Base-by-base conservation (phyloP, 2,113 vertebrate species). In the Gavialis gangeticus region DNA sequence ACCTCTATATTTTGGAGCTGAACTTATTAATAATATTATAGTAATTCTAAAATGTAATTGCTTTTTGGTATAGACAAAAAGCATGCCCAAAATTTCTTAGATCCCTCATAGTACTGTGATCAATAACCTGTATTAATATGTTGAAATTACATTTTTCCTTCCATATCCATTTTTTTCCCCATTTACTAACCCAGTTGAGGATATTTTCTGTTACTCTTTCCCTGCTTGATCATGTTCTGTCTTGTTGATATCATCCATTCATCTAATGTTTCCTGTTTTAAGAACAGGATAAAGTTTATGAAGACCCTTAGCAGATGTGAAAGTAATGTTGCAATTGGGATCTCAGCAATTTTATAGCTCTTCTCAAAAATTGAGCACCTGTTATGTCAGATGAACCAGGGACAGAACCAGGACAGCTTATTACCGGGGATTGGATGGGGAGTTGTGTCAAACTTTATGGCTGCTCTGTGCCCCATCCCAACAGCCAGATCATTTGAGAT, bases 191-290 rank as follows among this genome's bases (percentile, higher is more conserved):
- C 55, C 2, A 4, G 62, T 93, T 88, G 66, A 86, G 63, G 77
- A 92, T 88, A 83, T n/a, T 58, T 19, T 60, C 56, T 79, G 34
- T 58, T 93, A 55, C 67, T 67, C 86, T 91, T 55, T 96, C 73
- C 28, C 19, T 92, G 7, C 30, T 4, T 81, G 87, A 92, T 62
- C 62, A 91, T 15, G 2, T 78, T 89, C 13, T 91, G 21, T 94
- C 28, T 37, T 90, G 88, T 82, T 64, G 60, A 54, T 91, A 60
- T 91, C 46, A 71, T 90, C 59, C 75, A 34, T 85, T 92, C 91
- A 37, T 34, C 30, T 2, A 3, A n/a, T 73, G 83, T 89, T 75
- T 90, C 14, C 57, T 85, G 28, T 94, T 92, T 79, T 75, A 87
- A 84, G 93, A 95, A 59, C 83, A 60, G 30, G 76, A 30, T 15